Evolutionary conservation across 2,113 vertebrate species (phyloP).

Genomic region (Mellivora capensis): DNA sequence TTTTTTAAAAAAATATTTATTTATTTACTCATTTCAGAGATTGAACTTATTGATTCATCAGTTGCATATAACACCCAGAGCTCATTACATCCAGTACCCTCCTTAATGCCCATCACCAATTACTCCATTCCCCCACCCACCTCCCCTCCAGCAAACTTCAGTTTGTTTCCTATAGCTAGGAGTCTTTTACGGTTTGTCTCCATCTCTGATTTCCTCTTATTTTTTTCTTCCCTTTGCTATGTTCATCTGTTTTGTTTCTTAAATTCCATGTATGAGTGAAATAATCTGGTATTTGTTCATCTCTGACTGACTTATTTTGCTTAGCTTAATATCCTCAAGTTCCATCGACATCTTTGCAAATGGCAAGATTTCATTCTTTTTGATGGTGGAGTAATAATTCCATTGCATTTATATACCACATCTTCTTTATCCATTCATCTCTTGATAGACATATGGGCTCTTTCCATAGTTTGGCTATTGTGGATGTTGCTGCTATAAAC

Average conservation of each 20-base stretch:
- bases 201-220: not conserved
- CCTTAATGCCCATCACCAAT: not conserved
- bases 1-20: too few relatives aligned
- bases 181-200: not conserved
- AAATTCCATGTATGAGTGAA: not conserved
- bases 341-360: not conserved
- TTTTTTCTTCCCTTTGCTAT: not conserved
- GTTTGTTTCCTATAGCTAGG: not conserved
- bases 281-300: not conserved
- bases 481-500: too few relatives aligned
- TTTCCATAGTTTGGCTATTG: too few relatives aligned
- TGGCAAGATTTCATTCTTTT: too few relatives aligned
- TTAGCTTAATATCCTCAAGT: not conserved
- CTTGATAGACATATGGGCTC: too few relatives aligned
- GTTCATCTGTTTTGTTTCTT: not conserved
- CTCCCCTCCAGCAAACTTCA: not conserved
- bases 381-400: too few relatives aligned
- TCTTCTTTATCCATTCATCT: too few relatives aligned
- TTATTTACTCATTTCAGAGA: not conserved
- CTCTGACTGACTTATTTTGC: not conserved
- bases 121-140: not conserved
- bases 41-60: not conserved
- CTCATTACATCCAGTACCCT: not conserved
- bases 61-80: not conserved
- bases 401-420: too few relatives aligned